These are phyloP conservation scores for Listronotus bonariensis DNA, from an alignment of 1,140 invertebrate species.

Conservation along the genomic window DNA sequence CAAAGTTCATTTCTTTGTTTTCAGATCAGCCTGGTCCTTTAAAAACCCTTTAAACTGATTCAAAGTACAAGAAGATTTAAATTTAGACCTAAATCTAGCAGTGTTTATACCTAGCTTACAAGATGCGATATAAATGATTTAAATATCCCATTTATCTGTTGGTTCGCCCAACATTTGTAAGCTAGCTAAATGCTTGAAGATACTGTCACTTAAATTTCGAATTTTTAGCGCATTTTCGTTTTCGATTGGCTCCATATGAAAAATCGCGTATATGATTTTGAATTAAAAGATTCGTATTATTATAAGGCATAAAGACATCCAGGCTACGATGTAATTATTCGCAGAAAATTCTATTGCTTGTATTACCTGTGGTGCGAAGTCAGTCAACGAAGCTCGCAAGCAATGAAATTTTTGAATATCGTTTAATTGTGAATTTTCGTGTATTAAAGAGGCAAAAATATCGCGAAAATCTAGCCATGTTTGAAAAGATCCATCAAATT, in stretches of 20 bases:
- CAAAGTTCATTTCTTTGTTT: constrained; percentile 1
- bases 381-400: constrained; percentile 14
- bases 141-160: constrained; percentile 11
- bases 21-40: constrained; percentile 7
- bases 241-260: constrained; percentile 49
- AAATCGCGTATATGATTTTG: constrained; percentile 42
- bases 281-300: constrained; percentile 26
- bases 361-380: constrained; percentile 22
- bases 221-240: not conserved
- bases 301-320: constrained; percentile 14
- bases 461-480: constrained; percentile 25
- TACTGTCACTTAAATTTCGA: constrained; percentile 5
- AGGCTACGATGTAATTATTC: constrained; percentile 23
- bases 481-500: constrained; percentile 19
- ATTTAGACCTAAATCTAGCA: not conserved
- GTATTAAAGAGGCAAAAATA: constrained; percentile 18
- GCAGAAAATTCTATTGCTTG: constrained; percentile 19
- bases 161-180: constrained; percentile 14
- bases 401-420: constrained; percentile 33
- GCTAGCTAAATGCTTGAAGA: constrained; percentile 6
- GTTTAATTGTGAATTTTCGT: constrained; percentile 9
- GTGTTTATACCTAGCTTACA: constrained; percentile 10
- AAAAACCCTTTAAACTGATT: constrained; percentile 7
- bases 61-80: not conserved
- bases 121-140: constrained; percentile 3